Base-by-base conservation (phyloP, 2,888 invertebrate species). In the Caenorhabditis parvicauda region DNA sequence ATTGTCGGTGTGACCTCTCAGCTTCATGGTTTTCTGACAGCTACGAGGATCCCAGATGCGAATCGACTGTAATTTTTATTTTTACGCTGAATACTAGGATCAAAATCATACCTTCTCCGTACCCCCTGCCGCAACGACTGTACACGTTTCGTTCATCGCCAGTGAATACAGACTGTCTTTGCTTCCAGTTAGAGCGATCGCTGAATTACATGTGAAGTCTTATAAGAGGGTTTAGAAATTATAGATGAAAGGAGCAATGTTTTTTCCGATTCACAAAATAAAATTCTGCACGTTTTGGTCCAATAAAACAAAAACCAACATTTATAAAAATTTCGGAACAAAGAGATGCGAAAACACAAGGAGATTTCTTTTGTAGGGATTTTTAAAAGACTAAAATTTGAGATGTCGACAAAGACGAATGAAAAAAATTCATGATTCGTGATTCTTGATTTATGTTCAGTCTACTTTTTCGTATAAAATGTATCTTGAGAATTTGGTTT, bases 111-210 rank as follows among this genome's bases (percentile, higher is more conserved):
- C 70, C 84, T 92, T 93, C 81, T 94, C 94, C 3, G 94, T 93
- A 17, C 92, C 92, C 22, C 96, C 98, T 77, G 94, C 93, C 0
- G 95, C 92, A 72, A 98, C 89, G 2, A 96, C 89, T 9, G 91
- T 93, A 2, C 95, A 96, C 3, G 91, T 87, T 37, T 92, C 91
- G 83, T 96, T 96, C 93, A 96, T 96, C 25, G 95, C 95, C 70
- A 98, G 86, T 82, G 96, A 95, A 83, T 98, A 98, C 81, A 98
- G 96, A 4, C 94, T 94, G 83, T 96, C 94, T 83, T 94, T 95
- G 82, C 92, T 94, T 51, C 96, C 98, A 73, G 89, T 89, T 47
- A 98, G 86, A 81, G 94, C 93, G 51, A 95, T 94, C 38, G 96
- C 90, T 90, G 81, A 38, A 79, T 70, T 43, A 24, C 2, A 22